Evolutionary conservation across 1,140 invertebrate genomes (phyloP).

Genomic region (Belonocnema kinseyi): DNA sequence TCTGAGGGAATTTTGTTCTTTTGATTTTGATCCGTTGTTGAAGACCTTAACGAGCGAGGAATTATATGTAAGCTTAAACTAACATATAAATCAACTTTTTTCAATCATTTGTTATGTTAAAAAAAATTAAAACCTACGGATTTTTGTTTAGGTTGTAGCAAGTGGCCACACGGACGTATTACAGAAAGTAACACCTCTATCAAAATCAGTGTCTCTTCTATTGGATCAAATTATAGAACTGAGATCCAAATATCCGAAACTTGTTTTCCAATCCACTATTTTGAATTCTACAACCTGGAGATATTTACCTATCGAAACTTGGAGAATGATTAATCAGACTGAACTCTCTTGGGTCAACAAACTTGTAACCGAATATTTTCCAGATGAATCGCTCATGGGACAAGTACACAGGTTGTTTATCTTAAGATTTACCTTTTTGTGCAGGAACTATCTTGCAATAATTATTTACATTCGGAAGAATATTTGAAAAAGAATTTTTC

Average conservation of each 20-base stretch:
- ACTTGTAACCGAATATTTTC: conserved; percentile 30
- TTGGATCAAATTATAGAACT: conserved; percentile 51
- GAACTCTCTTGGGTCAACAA: conserved; percentile 59
- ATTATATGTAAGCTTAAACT: conserved; percentile 55
- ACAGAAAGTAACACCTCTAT: conserved; percentile 44
- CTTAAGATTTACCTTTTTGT: not conserved
- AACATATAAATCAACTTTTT: not conserved
- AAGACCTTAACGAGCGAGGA: conserved; percentile 61
- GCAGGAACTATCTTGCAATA: not conserved
- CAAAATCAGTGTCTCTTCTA: conserved; percentile 46
- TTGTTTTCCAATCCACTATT: conserved; percentile 56
- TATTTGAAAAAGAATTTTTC: not conserved
- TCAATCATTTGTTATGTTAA: not conserved
- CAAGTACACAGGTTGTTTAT: conserved; percentile 6
- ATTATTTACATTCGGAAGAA: not conserved
- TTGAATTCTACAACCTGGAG: conserved; percentile 63
- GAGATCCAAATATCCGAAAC: conserved; percentile 15
- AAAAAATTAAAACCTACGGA: too few relatives aligned
- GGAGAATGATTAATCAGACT: conserved; percentile 44
- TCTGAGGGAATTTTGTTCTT: conserved; percentile 62
- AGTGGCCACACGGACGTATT: conserved; percentile 30
- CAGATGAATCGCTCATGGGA: conserved; percentile 2
- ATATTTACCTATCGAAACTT: conserved; percentile 60
- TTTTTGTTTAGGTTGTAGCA: conserved; percentile 38
- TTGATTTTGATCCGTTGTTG: conserved; percentile 64